Conservation (phyloP, 2,888 invertebrate species). For the Macrosiphum euphorbiae region DNA sequence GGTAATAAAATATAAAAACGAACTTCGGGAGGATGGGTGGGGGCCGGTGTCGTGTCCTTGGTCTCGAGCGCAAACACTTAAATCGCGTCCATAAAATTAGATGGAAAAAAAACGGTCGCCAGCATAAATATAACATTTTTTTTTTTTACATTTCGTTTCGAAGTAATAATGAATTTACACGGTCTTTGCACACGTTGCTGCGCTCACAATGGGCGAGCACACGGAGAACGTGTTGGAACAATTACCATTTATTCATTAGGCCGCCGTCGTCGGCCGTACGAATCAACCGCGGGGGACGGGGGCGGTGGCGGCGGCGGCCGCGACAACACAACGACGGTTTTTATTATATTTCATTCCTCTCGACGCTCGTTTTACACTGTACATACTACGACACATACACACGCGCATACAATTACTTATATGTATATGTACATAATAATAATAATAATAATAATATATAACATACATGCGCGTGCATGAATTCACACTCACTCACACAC, state of each 20-base stretch:
- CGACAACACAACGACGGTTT: slow-evolving; percentile 49
- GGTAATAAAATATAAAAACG: slow-evolving; percentile 1
- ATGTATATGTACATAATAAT: slow-evolving; percentile 6
- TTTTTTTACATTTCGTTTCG: slow-evolving; percentile 59
- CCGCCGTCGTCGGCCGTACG: slow-evolving; percentile 57
- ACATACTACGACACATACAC: slow-evolving; percentile 13
- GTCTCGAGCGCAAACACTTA: slow-evolving; percentile 58
- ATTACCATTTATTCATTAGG: slow-evolving; percentile 65
- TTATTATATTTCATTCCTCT: slow-evolving; percentile 53
- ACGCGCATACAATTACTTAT: neutral
- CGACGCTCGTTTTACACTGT: slow-evolving; percentile 32
- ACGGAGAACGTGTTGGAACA: slow-evolving; percentile 63
- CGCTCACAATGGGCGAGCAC: slow-evolving; percentile 57
- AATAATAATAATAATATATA: slow-evolving; percentile 31
- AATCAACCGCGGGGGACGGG: slow-evolving; percentile 21
- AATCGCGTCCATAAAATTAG: slow-evolving; percentile 64
- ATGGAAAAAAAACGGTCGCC: slow-evolving; percentile 59
- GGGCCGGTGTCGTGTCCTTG: slow-evolving; percentile 45
- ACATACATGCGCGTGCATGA: slow-evolving; percentile 2
- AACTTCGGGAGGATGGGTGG: neutral
- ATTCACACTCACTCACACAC: neutral
- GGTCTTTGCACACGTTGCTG: slow-evolving; percentile 63
- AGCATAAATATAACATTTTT: slow-evolving; percentile 63
- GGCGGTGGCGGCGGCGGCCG: slow-evolving; percentile 17
- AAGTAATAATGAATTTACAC: slow-evolving; percentile 64